Evolutionary conservation across 2,888 invertebrate genomes (phyloP), one percentile per base, ranked within the genome.

Genomic region (Cheilosia pagana): DNA sequence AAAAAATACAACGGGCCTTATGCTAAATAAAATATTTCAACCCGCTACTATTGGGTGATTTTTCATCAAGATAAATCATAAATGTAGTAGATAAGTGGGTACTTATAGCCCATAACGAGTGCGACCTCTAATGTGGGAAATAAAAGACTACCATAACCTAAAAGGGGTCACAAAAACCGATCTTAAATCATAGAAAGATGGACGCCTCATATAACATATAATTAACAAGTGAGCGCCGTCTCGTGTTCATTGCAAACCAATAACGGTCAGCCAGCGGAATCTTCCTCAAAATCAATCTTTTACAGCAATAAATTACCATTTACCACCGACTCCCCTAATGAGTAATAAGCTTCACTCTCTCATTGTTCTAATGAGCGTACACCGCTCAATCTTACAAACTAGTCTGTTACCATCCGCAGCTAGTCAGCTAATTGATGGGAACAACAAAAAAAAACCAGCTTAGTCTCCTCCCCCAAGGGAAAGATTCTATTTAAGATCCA

Each of bases 351-450:
- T 72, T 72, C 82, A 67, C 65, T 77, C 60, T 43, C 55, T 35
- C 68, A 72, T 57, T 59, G 23, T 52, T 67, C 48, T 62, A 77
- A 82, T 55, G 65, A 77, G 77, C 21, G 12, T 39, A 57, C 19
- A 23, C 12, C 35, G 19, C 39, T 39, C 0, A 31, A 72, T 67
- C 82, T 82, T 62, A 71, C 78, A 72, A 82, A 82, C 72, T 77
- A 77, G 68, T 48, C 55, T 72, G 60, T 82, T 82, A 72, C 72
- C 25, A 62, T 43, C 60, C 57, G 53, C 50, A 50, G 8, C 43
- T 25, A 70, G 43, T 48, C 62, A 19, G 35, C 79, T 79, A 75
- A 79, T 79, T 75, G 83, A 83, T 83, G 83, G 74, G 79, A 83
- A 79, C 79, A 63, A 53, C 79, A 50, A 65, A 57, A 63, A 53